A percentile compares a stretch with the other conserved stretches of the same genome.
phyloP scores from a whole-genome alignment of 2,113 vertebrate species.

The Hippolais icterina region DNA sequence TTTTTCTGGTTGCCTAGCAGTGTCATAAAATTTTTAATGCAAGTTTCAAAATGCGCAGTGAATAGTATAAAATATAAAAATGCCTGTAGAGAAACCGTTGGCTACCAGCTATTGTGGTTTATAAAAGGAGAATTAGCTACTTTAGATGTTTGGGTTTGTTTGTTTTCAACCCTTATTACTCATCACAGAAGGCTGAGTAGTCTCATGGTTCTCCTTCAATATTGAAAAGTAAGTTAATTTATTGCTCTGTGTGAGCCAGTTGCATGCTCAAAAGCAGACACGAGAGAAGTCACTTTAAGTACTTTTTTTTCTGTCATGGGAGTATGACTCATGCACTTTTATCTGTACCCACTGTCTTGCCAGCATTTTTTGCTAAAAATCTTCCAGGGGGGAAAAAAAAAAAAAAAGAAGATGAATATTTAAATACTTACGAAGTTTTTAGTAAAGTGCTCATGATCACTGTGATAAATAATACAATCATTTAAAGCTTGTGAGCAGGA shows the following conservation, averaged over 20 bases:
- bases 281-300: not conserved
- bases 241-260: not conserved
- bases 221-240: not conserved
- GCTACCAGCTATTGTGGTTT: not conserved
- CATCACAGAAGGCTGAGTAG: not conserved
- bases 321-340: not conserved
- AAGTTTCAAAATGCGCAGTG: not conserved
- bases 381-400: not conserved
- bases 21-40: not conserved
- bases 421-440: not conserved
- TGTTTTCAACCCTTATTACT: not conserved
- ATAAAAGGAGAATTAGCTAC: not conserved
- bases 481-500: not conserved
- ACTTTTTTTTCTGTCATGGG: not conserved
- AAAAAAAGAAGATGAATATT: not conserved
- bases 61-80: not conserved
- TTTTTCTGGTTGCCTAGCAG: not conserved
- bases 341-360: not conserved
- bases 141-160: not conserved
- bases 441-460: not conserved
- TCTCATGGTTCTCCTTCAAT: not conserved
- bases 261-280: not conserved
- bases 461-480: not conserved
- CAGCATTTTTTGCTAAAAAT: not conserved
- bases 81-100: not conserved